phyloP scores from a whole-genome alignment of 2,888 invertebrate species.

The Elaeidobius kamerunicus region DNA sequence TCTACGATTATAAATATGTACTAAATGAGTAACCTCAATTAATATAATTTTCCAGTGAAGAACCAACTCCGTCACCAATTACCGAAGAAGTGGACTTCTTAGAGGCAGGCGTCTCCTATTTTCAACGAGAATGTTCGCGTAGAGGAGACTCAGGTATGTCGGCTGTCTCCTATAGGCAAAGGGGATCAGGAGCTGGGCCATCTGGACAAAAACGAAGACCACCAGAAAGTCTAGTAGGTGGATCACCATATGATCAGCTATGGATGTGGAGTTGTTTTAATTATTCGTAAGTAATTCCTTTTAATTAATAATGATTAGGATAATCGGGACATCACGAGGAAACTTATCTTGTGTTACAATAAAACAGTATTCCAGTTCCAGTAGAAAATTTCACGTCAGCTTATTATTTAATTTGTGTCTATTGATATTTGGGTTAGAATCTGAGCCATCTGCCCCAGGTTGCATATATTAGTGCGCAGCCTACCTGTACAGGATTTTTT shows the following conservation, averaged over 20 bases:
- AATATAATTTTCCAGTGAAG: slow-evolving; percentile 47
- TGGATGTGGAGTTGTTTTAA: slow-evolving; percentile 70
- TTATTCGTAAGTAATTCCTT: slow-evolving; percentile 55
- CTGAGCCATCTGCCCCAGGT: no score
- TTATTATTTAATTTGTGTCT: no score
- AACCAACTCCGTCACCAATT: slow-evolving; percentile 38
- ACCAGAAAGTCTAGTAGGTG: slow-evolving; percentile 58
- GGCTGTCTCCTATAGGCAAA: slow-evolving; percentile 56
- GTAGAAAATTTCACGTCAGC: no score
- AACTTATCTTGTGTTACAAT: no score
- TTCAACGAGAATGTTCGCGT: slow-evolving; percentile 56
- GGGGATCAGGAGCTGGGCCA: slow-evolving; percentile 52
- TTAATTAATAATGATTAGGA: not conserved
- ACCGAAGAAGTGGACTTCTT: slow-evolving; percentile 56
- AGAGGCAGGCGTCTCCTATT: slow-evolving; percentile 60
- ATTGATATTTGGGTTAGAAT: no score
- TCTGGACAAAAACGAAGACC: slow-evolving; percentile 46
- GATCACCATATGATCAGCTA: slow-evolving; percentile 57
- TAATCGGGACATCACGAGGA: not conserved
- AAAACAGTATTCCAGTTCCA: no score
- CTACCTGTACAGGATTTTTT: no score
- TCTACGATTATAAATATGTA: no score
- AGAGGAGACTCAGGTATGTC: slow-evolving; percentile 52
- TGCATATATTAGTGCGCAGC: no score
- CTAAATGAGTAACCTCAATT: no score